Evolutionary conservation across 2,888 invertebrate genomes (phyloP), one percentile per base, ranked within the genome.

Genomic region (Biston betularia): DNA sequence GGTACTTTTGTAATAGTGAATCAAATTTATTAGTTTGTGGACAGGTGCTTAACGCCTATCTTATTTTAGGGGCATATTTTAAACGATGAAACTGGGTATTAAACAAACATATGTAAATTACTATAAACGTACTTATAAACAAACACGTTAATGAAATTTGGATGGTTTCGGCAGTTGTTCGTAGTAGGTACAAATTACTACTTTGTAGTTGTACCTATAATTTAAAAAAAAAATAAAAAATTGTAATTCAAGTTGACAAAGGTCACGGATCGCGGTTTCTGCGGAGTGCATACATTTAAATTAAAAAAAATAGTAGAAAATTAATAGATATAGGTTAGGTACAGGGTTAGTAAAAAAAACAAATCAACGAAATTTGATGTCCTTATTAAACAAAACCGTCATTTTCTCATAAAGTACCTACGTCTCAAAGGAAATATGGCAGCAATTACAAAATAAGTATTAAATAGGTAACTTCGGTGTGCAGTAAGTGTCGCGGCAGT

Each of bases 391-490:
- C 75, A 77, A 79, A 82, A 80, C 81, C 78, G 77, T 78, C 78
- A 79, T 76, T 82, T 85, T 83, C 83, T 84, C 84, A 85, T 87
- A 24, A 3, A 1, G 24, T 24, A 24, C 1, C 1, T 85, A 82
- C 64, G 14, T 14, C 46, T 14, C 67, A 75, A 78, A 82, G 84
- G 87, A 86, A 84, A 85, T 84, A 82, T 82, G 82, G 79, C 80
- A 76, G 81, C 79, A 86, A 88, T 88, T 88, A 88, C 82, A 83
- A 86, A 87, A 87, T 87, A 86, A 87, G 86, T 87, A 87, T 85
- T 84, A 85, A 86, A 85, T 85, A n/a, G n/a, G n/a, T n/a, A 85
- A 87, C 85, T 86, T 81, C 81, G 69, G 78, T 15, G 8, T 74
- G 75, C 82, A 81, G 81, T 81, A 76, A 74, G 73, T 74, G 77